These are phyloP conservation scores for Psix sp. DNA, from an alignment of 1,140 invertebrate species.

Conservation along the genomic window DNA sequence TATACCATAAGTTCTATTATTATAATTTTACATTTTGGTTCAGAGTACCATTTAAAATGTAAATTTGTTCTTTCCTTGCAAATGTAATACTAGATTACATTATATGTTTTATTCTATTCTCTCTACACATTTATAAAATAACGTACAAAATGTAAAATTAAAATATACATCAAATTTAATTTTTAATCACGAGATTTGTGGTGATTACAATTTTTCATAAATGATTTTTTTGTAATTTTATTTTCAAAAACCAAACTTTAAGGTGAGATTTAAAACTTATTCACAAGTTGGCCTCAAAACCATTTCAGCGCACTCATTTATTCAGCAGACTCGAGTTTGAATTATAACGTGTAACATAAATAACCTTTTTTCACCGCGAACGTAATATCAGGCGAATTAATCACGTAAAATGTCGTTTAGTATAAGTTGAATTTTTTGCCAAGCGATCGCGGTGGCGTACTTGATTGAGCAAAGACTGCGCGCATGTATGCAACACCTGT, in stretches of 20 bases:
- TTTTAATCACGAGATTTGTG: too few species aligned
- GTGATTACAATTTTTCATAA: too few species aligned
- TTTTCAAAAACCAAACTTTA: too few species aligned
- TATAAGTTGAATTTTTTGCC: conserved; percentile 16
- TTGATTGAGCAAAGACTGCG: conserved; percentile 18
- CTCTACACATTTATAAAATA: too few species aligned
- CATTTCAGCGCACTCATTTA: conserved; percentile 5
- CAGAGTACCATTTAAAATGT: too few species aligned
- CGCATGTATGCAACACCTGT: conserved; percentile 42
- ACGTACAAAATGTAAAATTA: too few species aligned
- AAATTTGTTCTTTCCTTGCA: too few species aligned
- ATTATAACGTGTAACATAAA: conserved; percentile 19
- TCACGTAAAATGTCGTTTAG: conserved; percentile 22
- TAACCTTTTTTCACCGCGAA: conserved; percentile 13
- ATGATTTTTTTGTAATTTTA: neutral
- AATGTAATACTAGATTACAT: too few species aligned
- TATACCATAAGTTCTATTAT: too few species aligned
- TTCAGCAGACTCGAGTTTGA: conserved; percentile 3
- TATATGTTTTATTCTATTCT: too few species aligned
- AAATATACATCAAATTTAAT: too few species aligned
- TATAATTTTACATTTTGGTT: too few species aligned
- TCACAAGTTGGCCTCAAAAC: neutral
- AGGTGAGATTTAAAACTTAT: neutral
- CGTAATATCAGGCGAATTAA: conserved; percentile 16
- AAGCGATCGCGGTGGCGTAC: neutral